phyloP scores from a whole-genome alignment of 2,888 invertebrate species.

The Caenorhabditis doughertyi region DNA sequence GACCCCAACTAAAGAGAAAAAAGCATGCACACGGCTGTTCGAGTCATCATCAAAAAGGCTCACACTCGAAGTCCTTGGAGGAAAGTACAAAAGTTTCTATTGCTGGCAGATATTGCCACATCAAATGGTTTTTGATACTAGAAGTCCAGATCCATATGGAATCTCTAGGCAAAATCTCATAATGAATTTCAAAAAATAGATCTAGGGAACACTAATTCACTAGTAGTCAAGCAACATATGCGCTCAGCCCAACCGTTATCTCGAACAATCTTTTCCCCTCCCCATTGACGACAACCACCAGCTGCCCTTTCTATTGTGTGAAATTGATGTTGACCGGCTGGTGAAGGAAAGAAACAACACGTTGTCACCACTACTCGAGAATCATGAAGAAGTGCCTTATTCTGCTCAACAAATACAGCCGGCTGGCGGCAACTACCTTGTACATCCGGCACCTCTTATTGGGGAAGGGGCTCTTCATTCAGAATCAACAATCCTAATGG shows the following conservation, averaged over 20 bases:
- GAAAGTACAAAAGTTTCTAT: too few relatives aligned
- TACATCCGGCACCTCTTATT: conserved; percentile 44
- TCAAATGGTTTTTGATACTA: too few relatives aligned
- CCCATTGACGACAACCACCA: conserved; percentile 10
- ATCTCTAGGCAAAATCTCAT: not conserved
- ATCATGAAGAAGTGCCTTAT: conserved; percentile 45
- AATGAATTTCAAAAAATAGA: not conserved
- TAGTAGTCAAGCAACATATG: conserved; percentile 48
- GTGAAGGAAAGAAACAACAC: conserved; percentile 6
- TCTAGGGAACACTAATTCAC: not conserved
- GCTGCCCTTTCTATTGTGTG: conserved; percentile 61
- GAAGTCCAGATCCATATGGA: too few relatives aligned
- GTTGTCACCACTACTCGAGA: conserved; percentile 21
- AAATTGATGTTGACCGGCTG: conserved; percentile 53
- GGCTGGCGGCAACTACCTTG: conserved; percentile 52
- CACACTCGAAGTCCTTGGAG: too few relatives aligned
- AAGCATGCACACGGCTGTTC: too few relatives aligned
- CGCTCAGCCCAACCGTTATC: conserved; percentile 43
- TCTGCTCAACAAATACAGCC: conserved; percentile 52
- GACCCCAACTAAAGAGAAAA: too few relatives aligned
- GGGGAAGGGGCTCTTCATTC: conserved; percentile 15
- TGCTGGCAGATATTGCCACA: too few relatives aligned
- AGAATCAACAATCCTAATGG: conserved; percentile 17
- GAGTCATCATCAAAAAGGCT: too few relatives aligned
- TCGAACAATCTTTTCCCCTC: conserved; percentile 26